phyloP scores from a whole-genome alignment of 2,113 vertebrate genomes.

The Silurus meridionalis region DNA sequence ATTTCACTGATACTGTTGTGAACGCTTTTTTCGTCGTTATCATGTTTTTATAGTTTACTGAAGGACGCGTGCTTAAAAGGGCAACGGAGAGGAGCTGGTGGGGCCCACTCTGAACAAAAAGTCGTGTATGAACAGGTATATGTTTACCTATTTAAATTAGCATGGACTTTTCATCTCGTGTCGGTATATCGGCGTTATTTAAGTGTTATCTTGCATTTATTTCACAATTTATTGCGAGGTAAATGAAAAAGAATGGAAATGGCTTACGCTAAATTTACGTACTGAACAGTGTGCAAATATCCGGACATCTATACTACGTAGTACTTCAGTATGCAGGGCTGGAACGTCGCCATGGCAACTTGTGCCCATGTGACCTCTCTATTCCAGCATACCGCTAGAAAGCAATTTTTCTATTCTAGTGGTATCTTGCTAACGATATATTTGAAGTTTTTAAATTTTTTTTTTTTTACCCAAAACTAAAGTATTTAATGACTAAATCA shows the following conservation, averaged over 20 bases:
- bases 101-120: background rate
- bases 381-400: background rate
- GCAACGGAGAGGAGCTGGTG: background rate
- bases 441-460: background rate
- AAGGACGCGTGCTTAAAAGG: slow-evolving; percentile 3
- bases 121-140: background rate
- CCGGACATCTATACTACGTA: background rate
- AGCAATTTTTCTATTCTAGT: background rate
- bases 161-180: background rate
- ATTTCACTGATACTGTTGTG: background rate
- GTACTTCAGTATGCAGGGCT: background rate
- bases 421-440: background rate
- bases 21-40: background rate
- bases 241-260: background rate
- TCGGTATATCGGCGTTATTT: too few relatives aligned
- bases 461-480: background rate
- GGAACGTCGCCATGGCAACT: background rate
- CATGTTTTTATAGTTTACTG: background rate
- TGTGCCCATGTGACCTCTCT: background rate
- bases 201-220: background rate
- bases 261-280: background rate
- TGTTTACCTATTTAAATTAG: background rate
- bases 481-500: background rate
- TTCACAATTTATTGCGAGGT: background rate
- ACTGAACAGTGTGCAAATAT: background rate